Conservation (phyloP, 2,113 vertebrate genomes). For the Sceloporus tristichus region DNA sequence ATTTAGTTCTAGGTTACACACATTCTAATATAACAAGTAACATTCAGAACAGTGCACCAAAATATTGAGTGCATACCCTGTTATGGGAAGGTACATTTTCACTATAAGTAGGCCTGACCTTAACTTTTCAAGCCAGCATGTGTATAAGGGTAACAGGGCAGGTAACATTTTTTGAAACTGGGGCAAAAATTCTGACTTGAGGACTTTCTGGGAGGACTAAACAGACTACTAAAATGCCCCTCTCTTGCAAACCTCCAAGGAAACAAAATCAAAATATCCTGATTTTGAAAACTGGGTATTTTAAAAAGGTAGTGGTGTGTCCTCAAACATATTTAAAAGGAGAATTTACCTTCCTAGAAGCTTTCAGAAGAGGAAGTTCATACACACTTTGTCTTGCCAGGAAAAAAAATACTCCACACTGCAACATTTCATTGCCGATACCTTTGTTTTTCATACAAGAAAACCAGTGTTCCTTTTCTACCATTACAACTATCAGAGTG, state of each 20-base stretch:
- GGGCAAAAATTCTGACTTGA: too few relatives aligned
- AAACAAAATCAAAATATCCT: too few relatives aligned
- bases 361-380: too few relatives aligned
- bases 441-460: constrained; percentile 6
- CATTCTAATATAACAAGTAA: fast-evolving
- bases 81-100: not conserved
- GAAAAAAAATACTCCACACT: not conserved
- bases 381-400: too few relatives aligned
- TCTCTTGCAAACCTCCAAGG: too few relatives aligned
- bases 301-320: too few relatives aligned
- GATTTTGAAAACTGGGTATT: too few relatives aligned
- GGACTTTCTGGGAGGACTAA: too few relatives aligned
- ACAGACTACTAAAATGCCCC: too few relatives aligned
- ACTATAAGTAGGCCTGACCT: not conserved
- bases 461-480: not conserved
- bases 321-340: too few relatives aligned
- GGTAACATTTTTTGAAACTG: not conserved
- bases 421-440: not conserved
- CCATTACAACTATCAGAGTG: not conserved
- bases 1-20: not conserved
- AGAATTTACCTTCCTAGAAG: too few relatives aligned
- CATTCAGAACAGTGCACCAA: not conserved
- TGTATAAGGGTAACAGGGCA: not conserved
- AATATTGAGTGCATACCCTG: not conserved
- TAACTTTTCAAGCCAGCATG: not conserved